phyloP scores from a whole-genome alignment of 2,888 invertebrate species.

The Ormia ochracea region DNA sequence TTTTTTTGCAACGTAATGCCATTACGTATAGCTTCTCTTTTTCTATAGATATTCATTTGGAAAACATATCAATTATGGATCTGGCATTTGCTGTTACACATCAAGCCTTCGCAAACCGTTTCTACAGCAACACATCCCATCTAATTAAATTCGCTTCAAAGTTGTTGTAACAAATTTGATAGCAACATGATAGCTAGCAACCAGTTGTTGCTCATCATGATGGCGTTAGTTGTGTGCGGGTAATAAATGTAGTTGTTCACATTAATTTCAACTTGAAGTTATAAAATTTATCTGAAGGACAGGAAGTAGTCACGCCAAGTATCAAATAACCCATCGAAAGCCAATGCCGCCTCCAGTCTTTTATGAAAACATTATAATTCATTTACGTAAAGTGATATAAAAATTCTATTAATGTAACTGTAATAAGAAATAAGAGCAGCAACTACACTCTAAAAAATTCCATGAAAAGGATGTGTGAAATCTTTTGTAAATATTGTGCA shows the following conservation, averaged over 20 bases:
- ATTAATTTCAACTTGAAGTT: constrained; percentile 3
- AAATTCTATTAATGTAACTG: background rate
- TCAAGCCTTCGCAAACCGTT: background rate
- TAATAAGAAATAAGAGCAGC: background rate
- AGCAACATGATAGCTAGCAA: background rate
- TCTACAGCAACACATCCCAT: background rate
- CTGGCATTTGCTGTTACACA: too few relatives aligned
- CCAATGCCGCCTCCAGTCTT: background rate
- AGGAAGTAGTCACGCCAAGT: background rate
- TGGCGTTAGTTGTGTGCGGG: background rate
- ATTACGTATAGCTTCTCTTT: too few relatives aligned
- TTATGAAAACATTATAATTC: constrained; percentile 18
- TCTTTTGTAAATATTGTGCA: too few relatives aligned
- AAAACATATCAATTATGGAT: too few relatives aligned
- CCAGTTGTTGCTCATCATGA: background rate
- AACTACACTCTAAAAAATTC: too few relatives aligned
- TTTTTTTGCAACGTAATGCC: too few relatives aligned
- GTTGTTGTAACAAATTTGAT: background rate
- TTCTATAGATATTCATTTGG: too few relatives aligned
- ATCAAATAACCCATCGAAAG: background rate
- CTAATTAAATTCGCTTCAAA: background rate
- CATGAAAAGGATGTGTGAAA: too few relatives aligned
- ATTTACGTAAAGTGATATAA: constrained; percentile 21
- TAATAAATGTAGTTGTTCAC: constrained; percentile 12
- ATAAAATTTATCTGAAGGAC: background rate